Percentiles rank a stretch among this genome's conserved stretches.
Conservation (phyloP, 2,113 vertebrate genomes). For the Physeter macrocephalus region DNA sequence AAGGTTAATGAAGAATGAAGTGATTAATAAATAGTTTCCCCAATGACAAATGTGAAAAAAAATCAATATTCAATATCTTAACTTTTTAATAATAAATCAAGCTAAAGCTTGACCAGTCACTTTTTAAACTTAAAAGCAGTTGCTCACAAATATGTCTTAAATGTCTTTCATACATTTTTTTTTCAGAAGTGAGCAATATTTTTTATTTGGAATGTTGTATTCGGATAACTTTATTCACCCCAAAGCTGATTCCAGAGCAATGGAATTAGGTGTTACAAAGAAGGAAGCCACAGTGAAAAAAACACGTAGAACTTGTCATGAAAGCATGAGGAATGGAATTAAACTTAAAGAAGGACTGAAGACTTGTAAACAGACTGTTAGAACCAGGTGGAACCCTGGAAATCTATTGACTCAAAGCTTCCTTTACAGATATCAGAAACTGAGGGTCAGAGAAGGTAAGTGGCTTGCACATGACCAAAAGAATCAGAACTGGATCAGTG, state of each 20-base stretch:
- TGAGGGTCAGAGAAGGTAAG: background rate
- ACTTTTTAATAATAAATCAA: background rate
- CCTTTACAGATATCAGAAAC: background rate
- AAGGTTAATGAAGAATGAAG: conserved; percentile 4
- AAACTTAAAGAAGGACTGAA: background rate
- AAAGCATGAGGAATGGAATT: background rate
- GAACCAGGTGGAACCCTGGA: background rate
- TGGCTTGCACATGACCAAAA: background rate
- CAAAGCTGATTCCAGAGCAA: background rate
- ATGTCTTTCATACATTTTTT: background rate
- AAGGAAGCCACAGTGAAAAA: background rate
- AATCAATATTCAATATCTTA: background rate
- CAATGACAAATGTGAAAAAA: background rate
- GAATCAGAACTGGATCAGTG: background rate
- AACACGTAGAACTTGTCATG: background rate
- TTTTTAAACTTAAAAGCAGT: background rate
- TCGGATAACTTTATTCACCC: background rate
- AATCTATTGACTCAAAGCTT: background rate
- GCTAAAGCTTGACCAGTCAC: background rate
- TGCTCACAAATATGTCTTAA: background rate
- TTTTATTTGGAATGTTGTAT: background rate
- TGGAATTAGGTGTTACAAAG: background rate
- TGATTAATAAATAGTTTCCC: background rate
- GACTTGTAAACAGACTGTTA: background rate
- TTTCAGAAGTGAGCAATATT: background rate